Evolutionary conservation across 2,113 vertebrate species (phyloP), one percentile per base, ranked within the genome.

Genomic region (Toxotes chatareus): DNA sequence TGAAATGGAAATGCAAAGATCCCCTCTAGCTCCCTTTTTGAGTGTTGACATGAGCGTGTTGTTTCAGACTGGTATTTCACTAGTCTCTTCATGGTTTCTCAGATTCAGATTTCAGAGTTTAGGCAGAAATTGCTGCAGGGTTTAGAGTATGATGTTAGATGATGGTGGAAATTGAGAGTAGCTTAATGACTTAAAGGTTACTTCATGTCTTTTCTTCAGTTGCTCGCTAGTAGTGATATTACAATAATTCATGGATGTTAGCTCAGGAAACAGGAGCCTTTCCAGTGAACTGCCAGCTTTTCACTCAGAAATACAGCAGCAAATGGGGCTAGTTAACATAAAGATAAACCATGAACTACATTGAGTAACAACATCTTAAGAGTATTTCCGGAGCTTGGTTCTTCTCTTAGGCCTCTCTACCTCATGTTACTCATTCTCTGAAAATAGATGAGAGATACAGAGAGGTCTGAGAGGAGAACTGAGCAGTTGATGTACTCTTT

Each of bases 391-490:
- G 47, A 56, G 23, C 9, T 31, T 65, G 23, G 19, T 75, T 78
- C 27, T 46, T 75, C 27, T 76, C 21, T 77, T 31, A 67, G 34
- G 49, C 44, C 57, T 76, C 31, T 75, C 21, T 70, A 64, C 79
- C 77, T 86, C 56, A 62, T 65, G 14, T 34, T 80, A 8, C 38
- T 68, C 55, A 34, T 82, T 83, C 53, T 64, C 65, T 64, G 60
- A 71, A 82, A 83, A 76, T 59, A 79, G 57, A 60, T 80, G 34
- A 88, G 60, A 69, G n/a, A 63, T 61, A 67, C 19, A 73, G 60
- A 78, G 55, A 40, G 57, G 73, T 68, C 21, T n/a, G 31, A 79
- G 51, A 70, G 61, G 47, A 60, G 36, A 71, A 61, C 4, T 44
- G 51, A 80, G 83, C 31, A 68, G 76, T 79, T 83, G 47, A 80